phyloP scores from a whole-genome alignment of 2,888 invertebrate genomes.

The Ametastegia equiseti region DNA sequence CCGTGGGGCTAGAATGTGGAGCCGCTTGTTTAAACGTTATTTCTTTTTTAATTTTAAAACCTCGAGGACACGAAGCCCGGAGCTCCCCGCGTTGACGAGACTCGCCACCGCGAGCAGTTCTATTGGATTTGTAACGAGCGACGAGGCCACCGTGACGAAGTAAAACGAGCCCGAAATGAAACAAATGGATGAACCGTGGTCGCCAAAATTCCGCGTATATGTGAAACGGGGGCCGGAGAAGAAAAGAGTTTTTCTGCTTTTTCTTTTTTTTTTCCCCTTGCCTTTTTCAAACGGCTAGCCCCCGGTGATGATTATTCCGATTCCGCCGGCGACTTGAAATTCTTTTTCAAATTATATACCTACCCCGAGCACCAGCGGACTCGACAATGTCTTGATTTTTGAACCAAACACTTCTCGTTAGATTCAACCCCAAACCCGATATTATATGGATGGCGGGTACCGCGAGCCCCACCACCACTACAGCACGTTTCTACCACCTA shows the following conservation, averaged over 20 bases:
- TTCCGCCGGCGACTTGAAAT: background rate
- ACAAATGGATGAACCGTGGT: conserved; percentile 28
- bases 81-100: conserved; percentile 14
- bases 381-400: conserved; percentile 17
- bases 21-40: background rate
- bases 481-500: conserved; percentile 41
- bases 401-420: conserved; percentile 36
- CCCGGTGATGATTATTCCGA: background rate
- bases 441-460: background rate
- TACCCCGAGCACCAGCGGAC: background rate
- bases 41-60: conserved; percentile 13
- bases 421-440: background rate
- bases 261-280: no score
- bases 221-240: background rate
- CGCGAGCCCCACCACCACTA: conserved; percentile 35
- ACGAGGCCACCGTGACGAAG: conserved; percentile 19
- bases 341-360: background rate
- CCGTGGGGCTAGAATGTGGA: background rate
- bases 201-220: conserved; percentile 27
- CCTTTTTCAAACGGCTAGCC: no score
- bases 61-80: background rate
- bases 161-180: conserved; percentile 28
- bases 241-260: background rate
- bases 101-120: background rate
- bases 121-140: conserved; percentile 44